Percentiles rank a stretch among this genome's conserved stretches.
Conservation (phyloP, 1,140 invertebrate genomes). For the Drosophila grimshawi region DNA sequence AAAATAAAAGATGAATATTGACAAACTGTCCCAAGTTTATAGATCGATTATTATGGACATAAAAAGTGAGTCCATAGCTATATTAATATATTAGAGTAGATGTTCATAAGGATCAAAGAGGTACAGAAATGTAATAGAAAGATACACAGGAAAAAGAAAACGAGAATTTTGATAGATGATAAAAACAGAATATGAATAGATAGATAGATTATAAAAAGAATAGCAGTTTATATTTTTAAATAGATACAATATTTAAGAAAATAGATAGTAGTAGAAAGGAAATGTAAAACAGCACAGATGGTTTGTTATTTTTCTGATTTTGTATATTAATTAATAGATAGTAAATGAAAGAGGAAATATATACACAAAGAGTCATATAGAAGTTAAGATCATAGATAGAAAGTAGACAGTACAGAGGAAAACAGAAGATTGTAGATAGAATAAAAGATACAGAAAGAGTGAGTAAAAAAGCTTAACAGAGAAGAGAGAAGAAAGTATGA, state of each 20-base stretch:
- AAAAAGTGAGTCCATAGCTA: too few species aligned
- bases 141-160: background rate
- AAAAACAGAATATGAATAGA: background rate
- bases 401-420: slow-evolving; percentile 8
- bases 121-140: background rate
- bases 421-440: background rate
- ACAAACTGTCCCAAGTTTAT: too few species aligned
- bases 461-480: background rate
- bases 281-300: slow-evolving; percentile 11
- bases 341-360: slow-evolving; percentile 54
- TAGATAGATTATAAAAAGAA: slow-evolving; percentile 1
- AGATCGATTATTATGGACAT: too few species aligned
- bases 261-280: slow-evolving; percentile 9
- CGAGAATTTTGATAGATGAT: background rate
- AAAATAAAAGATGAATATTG: too few species aligned
- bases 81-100: background rate
- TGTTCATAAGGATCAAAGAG: background rate
- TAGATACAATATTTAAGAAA: slow-evolving; percentile 3
- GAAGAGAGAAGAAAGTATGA: background rate
- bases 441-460: slow-evolving; percentile 1
- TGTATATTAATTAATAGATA: slow-evolving; percentile 54
- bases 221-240: slow-evolving; percentile 1
- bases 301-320: slow-evolving; percentile 20
- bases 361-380: slow-evolving; percentile 58
- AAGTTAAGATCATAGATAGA: slow-evolving; percentile 12